Evolutionary conservation across 2,113 vertebrate genomes (phyloP).

Genomic region (Brevimyrus niger): DNA sequence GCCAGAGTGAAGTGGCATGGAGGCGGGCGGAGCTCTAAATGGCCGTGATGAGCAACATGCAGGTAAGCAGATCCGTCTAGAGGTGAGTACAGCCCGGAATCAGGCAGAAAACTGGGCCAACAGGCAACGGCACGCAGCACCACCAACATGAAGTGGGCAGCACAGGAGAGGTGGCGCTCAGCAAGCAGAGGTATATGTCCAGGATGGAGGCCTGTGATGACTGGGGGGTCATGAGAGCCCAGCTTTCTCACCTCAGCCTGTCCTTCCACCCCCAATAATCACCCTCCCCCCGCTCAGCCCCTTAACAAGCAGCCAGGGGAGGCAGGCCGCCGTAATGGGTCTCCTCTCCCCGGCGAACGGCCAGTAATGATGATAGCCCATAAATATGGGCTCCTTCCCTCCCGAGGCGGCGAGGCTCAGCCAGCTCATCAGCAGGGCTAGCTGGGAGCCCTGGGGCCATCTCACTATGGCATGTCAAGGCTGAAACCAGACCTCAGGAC

Average conservation of each 20-base stretch:
- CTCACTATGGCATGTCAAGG: background rate
- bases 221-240: background rate
- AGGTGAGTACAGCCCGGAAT: background rate
- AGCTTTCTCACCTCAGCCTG: conserved; percentile 14
- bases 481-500: background rate
- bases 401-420: background rate
- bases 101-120: background rate
- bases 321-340: background rate
- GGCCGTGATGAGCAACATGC: background rate
- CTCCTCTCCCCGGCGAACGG: conserved; percentile 31
- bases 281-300: conserved; percentile 1
- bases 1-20: background rate
- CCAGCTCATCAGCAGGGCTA: background rate
- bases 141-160: background rate
- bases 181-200: background rate
- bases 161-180: background rate
- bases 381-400: background rate
- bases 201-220: background rate
- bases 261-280: conserved; percentile 10
- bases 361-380: conserved; percentile 29
- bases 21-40: background rate
- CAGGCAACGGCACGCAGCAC: background rate
- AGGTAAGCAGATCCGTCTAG: background rate
- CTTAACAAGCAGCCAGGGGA: conserved; percentile 23
- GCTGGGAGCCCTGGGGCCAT: background rate